These are phyloP conservation scores for Pristis pectinata DNA, from an alignment of 2,797 vertebrate species.

Conservation along the genomic window DNA sequence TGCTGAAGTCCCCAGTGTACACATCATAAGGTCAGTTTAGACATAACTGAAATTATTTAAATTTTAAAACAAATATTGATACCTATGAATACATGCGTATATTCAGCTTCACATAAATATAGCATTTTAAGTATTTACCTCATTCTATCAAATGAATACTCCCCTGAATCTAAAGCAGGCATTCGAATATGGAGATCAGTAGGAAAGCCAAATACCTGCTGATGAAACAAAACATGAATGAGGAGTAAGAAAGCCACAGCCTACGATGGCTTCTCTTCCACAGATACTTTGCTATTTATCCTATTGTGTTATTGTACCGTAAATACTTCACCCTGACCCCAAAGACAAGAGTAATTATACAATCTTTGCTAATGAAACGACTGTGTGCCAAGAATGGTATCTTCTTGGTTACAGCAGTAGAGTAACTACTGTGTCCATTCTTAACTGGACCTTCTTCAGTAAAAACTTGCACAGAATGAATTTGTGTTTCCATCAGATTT, in stretches of 20 bases:
- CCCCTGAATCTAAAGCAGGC: conserved; percentile 80
- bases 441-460: not conserved
- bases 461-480: not conserved
- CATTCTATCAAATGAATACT: conserved; percentile 78
- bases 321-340: not conserved
- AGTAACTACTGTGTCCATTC: not conserved
- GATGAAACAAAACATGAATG: not conserved
- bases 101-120: not conserved
- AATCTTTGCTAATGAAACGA: not conserved
- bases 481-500: not conserved
- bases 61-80: not conserved
- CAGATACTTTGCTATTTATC: not conserved
- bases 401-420: not conserved
- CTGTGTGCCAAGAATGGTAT: not conserved
- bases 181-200: conserved; percentile 90
- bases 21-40: not conserved
- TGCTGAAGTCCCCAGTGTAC: not conserved
- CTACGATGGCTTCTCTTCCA: not conserved
- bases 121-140: conserved; percentile 4
- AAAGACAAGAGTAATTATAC: not conserved
- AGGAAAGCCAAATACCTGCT: conserved; percentile 73
- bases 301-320: not conserved
- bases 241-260: not conserved
- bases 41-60: not conserved
- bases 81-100: not conserved